Percentiles rank a stretch among this genome's conserved stretches.
Conservation (phyloP, 2,113 vertebrate genomes). For the Lophura nycthemera region DNA sequence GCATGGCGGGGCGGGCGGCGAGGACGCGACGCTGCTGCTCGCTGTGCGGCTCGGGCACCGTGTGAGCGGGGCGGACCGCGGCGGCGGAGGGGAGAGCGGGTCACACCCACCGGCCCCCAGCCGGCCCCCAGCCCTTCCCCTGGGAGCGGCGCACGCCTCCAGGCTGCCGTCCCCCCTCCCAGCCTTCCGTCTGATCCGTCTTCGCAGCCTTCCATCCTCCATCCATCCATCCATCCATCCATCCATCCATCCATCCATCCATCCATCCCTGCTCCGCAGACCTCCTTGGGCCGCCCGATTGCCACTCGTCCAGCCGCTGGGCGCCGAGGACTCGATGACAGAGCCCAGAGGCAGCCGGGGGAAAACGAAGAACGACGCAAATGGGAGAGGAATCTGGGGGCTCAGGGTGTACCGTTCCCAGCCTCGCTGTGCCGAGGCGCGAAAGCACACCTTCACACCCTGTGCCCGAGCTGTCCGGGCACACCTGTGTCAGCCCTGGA, state of each 20-base stretch:
- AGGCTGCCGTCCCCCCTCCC: background rate
- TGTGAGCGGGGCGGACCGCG: constrained; percentile 25
- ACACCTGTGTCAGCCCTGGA: background rate
- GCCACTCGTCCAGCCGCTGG: background rate
- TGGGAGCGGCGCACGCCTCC: background rate
- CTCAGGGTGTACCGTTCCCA: background rate
- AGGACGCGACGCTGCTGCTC: constrained; percentile 20
- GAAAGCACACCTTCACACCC: rapidly evolving
- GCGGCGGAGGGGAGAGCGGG: background rate
- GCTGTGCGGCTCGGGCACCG: constrained; percentile 14
- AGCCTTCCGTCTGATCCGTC: background rate
- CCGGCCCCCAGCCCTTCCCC: constrained; percentile 27
- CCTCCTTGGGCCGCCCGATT: background rate
- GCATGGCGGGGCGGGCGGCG: constrained; percentile 77
- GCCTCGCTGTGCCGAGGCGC: background rate
- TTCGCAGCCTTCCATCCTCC: background rate
- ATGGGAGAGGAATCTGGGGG: rapidly evolving
- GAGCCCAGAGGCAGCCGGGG: background rate
- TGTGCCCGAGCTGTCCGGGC: rapidly evolving
- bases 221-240: background rate
- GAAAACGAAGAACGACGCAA: background rate
- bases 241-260: background rate
- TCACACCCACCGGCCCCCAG: background rate
- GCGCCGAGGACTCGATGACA: background rate
- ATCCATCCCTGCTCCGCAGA: background rate